Evolutionary conservation across 2,888 invertebrate species (phyloP), one percentile per base, ranked within the genome.

Genomic region (Galerucella pusilla): DNA sequence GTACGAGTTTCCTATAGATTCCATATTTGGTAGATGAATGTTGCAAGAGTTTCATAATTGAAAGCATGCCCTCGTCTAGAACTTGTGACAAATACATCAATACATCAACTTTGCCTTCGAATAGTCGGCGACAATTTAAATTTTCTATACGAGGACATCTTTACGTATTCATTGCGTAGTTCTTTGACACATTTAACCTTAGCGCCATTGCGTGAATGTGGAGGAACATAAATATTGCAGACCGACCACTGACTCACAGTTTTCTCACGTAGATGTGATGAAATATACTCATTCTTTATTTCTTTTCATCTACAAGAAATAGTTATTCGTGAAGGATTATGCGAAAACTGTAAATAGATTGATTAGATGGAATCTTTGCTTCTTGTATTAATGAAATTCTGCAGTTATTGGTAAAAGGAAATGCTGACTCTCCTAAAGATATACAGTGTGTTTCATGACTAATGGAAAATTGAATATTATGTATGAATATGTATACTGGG

Each of bases 1-100:
- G 5, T 65, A 16, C 52, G 64, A 54, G 70, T 67, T 77, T 77
- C 76, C 76, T 75, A 76, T 76, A 75, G 75, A 77, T 76, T 77
- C 79, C 79, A 66, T 77, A 79, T 77, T 75, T 59, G 76, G 79
- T 63, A 65, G 71, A 76, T 76, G 76, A 76, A 79, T 77, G 77
- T 73, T 74, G 75, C 74, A 71, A 74, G 68, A 74, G 73, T 74
- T 75, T 78, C 77, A 76, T 79, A 77, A 77, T 77, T 77, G 74
- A 76, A 75, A 73, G 70, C 76, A 72, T 77, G 79, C 72, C 76
- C 77, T 79, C 72, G 79, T 75, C 77, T 79, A 57, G 73, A 77
- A 77, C 68, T 63, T 66, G 67, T 68, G 74, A 73, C 69, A 65
- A 76, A 77, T 79, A 74, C 76, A 78, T 79, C 79, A 77, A 79